Percentiles rank a stretch among this genome's conserved stretches.
Conservation (phyloP, 1,140 invertebrate species). For the Danaus plexippus region DNA sequence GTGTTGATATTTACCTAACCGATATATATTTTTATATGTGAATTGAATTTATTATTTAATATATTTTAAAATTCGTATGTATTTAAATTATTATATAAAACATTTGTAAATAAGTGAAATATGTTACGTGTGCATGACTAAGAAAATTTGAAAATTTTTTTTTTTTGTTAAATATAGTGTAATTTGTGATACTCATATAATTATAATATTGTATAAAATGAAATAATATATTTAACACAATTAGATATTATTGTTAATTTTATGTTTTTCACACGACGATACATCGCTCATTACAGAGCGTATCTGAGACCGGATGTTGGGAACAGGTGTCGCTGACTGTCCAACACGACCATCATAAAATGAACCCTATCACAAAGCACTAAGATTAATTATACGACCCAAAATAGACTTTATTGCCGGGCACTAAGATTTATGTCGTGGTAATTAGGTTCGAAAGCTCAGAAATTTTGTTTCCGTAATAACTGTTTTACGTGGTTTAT, state of each 20-base stretch:
- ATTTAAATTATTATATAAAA: background rate
- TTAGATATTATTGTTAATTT: constrained; percentile 4
- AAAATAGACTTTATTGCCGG: constrained; percentile 11
- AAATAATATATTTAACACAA: background rate
- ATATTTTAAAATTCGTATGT: background rate
- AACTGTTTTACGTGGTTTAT: too few species aligned
- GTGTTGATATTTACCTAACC: constrained; percentile 1
- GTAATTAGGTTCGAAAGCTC: constrained; percentile 8
- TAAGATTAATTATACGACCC: constrained; percentile 6
- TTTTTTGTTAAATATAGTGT: background rate
- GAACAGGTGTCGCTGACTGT: constrained; percentile 48
- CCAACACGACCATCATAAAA: constrained; percentile 17
- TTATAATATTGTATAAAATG: background rate
- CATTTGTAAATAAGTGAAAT: background rate
- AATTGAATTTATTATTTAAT: background rate
- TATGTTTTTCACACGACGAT: constrained; percentile 16
- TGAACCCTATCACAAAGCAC: constrained; percentile 12
- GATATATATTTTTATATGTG: background rate
- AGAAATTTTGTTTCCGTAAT: too few species aligned
- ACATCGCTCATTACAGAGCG: constrained; percentile 35
- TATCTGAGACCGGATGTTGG: constrained; percentile 40
- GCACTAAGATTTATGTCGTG: constrained; percentile 6
- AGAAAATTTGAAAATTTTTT: too few species aligned
- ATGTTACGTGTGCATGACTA: too few species aligned
- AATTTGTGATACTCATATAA: background rate